Evolutionary conservation across 2,888 invertebrate species (phyloP).

Genomic region (Halictus quadricinctus): DNA sequence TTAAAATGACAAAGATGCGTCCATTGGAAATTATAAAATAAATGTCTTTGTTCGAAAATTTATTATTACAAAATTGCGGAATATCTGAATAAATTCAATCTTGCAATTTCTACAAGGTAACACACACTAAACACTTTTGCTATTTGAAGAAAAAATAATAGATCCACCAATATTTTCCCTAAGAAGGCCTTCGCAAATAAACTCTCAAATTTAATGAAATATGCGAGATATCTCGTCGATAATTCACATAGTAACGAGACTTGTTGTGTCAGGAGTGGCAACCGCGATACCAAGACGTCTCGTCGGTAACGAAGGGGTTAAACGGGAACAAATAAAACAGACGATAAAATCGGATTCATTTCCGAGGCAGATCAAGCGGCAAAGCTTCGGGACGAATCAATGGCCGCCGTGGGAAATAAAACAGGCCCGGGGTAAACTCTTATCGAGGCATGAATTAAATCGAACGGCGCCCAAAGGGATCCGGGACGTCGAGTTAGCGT

Average conservation of each 20-base stretch:
- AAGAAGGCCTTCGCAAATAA: no score
- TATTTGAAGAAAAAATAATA: no score
- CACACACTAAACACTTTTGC: no score
- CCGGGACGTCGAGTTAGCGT: background rate
- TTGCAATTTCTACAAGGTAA: no score
- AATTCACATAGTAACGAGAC: background rate
- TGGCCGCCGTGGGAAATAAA: background rate
- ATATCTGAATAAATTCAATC: no score
- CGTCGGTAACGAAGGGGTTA: background rate
- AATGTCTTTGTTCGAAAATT: no score
- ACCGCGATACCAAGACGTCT: background rate
- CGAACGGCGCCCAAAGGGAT: background rate
- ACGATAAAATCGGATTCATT: background rate
- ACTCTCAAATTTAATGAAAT: background rate
- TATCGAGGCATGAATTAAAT: conserved; percentile 11
- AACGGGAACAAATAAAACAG: background rate
- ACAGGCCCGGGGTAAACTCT: background rate
- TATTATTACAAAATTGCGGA: no score
- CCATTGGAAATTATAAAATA: no score
- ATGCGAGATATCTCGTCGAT: background rate
- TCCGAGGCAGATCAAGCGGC: background rate
- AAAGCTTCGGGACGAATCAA: background rate
- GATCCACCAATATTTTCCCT: no score
- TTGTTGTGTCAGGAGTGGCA: background rate
- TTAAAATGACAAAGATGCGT: no score